phyloP scores from a whole-genome alignment of 2,797 vertebrate genomes.

The Protonibea diacanthus region DNA sequence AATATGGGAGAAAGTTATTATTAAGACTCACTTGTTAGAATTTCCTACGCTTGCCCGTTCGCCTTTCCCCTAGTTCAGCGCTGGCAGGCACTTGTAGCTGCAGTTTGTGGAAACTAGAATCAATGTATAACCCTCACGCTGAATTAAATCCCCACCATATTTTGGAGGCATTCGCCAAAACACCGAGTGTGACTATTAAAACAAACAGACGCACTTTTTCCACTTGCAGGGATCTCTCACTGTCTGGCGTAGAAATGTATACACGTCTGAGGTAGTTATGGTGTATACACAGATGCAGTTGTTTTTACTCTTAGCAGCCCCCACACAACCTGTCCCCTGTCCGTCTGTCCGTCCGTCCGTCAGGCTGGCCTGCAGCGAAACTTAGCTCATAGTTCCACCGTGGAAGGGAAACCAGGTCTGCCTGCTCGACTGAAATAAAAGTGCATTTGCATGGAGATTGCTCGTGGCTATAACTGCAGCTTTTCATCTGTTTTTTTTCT shows the following conservation, averaged over 20 bases:
- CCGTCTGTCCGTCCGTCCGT: conserved; percentile 15
- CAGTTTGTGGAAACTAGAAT: conserved; percentile 68
- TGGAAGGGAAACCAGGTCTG: conserved; percentile 1
- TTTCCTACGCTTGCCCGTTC: conserved; percentile 29
- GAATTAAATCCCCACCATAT: conserved; percentile 61
- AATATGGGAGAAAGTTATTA: conserved; percentile 28
- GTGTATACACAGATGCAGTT: conserved; percentile 71
- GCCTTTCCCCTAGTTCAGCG: conserved; percentile 35
- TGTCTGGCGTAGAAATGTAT: conserved; percentile 67
- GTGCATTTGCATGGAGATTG: conserved; percentile 26
- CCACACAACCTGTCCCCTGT: conserved; percentile 57
- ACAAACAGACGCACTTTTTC: conserved; percentile 82
- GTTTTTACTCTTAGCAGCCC: conserved; percentile 65
- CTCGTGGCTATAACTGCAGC: not conserved
- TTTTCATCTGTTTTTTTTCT: not conserved
- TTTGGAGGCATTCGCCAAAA: conserved; percentile 69
- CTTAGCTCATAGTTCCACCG: conserved; percentile 26
- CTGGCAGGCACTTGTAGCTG: conserved; percentile 25
- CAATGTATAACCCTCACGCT: conserved; percentile 37
- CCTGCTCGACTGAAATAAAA: conserved; percentile 25
- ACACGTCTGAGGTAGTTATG: conserved; percentile 69
- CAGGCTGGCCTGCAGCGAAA: conserved; percentile 24
- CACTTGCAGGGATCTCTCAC: conserved; percentile 70
- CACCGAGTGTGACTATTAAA: conserved; percentile 73
- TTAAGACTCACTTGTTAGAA: conserved; percentile 12